Evolutionary conservation across 1,140 invertebrate species (phyloP).

Genomic region (Meloidogyne chitwoodi): DNA sequence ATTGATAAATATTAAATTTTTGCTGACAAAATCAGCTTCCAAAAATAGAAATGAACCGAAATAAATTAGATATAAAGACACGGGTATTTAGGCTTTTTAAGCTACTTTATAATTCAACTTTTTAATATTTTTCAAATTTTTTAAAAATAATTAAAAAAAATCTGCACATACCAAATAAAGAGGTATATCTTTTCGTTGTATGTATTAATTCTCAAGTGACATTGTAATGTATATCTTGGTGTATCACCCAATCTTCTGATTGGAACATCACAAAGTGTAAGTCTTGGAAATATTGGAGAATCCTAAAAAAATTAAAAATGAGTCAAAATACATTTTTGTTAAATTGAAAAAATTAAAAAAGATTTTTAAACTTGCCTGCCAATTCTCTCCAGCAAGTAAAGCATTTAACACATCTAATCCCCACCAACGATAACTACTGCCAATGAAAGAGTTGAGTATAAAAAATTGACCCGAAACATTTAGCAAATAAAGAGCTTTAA

Average conservation of each 20-base stretch:
- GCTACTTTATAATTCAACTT: too few relatives aligned
- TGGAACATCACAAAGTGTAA: conserved; percentile 62
- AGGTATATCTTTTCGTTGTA: conserved; percentile 57
- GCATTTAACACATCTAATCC: conserved; percentile 59
- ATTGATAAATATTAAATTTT: too few relatives aligned
- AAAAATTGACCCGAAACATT: conserved; percentile 63
- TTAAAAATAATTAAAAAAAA: neutral
- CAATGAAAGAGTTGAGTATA: conserved; percentile 63
- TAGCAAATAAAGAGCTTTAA: conserved; percentile 62
- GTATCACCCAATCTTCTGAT: conserved; percentile 59
- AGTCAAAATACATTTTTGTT: too few relatives aligned
- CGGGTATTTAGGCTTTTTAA: too few relatives aligned
- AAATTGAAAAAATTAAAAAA: neutral
- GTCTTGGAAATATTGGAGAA: conserved; percentile 59
- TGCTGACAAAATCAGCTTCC: too few relatives aligned
- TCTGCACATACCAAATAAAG: conserved; percentile 43
- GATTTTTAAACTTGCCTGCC: conserved; percentile 9
- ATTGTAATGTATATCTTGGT: conserved; percentile 59
- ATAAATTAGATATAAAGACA: too few relatives aligned
- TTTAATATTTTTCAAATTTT: neutral
- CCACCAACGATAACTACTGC: conserved; percentile 61
- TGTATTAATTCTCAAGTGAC: conserved; percentile 53
- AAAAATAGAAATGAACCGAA: too few relatives aligned
- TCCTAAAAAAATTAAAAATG: conserved; percentile 28
- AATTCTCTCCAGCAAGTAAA: conserved; percentile 35